These are phyloP conservation scores for Netelia melanura DNA, from an alignment of 2,888 invertebrate genomes.

Conservation along the genomic window DNA sequence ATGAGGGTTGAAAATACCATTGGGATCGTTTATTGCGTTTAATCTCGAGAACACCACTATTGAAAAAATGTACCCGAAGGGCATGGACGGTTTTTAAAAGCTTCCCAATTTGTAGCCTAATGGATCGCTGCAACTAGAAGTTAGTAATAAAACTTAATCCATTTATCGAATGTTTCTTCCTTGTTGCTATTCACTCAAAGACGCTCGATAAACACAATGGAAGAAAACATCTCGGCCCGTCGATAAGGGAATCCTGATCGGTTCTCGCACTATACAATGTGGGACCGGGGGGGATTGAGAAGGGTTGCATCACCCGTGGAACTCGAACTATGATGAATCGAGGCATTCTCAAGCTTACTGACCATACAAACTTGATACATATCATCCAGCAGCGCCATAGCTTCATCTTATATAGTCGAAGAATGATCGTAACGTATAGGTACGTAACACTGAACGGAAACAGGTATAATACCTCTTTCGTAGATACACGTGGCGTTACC, in stretches of 20 bases:
- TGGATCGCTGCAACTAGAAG: background rate
- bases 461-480: slow-evolving; percentile 25
- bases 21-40: too few relatives aligned
- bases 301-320: slow-evolving; percentile 7
- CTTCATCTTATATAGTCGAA: slow-evolving; percentile 25
- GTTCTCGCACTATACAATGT: background rate
- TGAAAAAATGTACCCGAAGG: too few relatives aligned
- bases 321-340: slow-evolving; percentile 24
- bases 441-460: background rate
- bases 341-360: slow-evolving; percentile 35
- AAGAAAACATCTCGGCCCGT: background rate
- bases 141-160: background rate
- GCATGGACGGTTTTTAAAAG: background rate
- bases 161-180: slow-evolving; percentile 29
- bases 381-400: background rate
- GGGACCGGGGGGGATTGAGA: slow-evolving; percentile 10
- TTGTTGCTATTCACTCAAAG: slow-evolving; percentile 4
- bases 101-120: slow-evolving; percentile 4
- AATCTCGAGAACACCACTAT: too few relatives aligned
- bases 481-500: background rate
- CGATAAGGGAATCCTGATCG: background rate
- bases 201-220: slow-evolving; percentile 12
- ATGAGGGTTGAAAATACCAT: too few relatives aligned
- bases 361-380: slow-evolving; percentile 35
- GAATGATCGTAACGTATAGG: background rate